Percentiles rank a stretch among this genome's conserved stretches.
Conservation (phyloP, 2,113 vertebrate genomes). For the Poeciliopsis retropinna region DNA sequence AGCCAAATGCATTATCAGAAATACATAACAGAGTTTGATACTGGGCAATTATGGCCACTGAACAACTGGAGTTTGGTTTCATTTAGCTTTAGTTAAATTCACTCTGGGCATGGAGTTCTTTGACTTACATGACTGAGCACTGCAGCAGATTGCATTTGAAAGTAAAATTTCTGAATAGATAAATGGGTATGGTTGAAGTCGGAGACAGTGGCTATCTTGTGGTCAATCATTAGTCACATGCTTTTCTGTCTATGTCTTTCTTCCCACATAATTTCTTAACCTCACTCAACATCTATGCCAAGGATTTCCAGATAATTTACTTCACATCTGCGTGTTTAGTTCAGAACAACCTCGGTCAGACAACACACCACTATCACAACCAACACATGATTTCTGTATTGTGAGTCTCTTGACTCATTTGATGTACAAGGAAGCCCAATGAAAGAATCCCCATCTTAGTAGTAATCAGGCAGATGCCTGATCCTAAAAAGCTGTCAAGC, state of each 20-base stretch:
- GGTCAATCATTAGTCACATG: constrained; percentile 67
- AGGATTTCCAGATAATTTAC: constrained; percentile 44
- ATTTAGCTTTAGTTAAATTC: neutral
- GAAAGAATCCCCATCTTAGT: constrained; percentile 36
- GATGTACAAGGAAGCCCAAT: constrained; percentile 19
- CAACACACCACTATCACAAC: constrained; percentile 6
- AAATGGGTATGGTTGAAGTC: constrained; percentile 28
- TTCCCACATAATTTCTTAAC: constrained; percentile 57
- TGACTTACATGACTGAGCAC: neutral
- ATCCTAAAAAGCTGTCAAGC: constrained; percentile 43
- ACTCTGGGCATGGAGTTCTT: neutral
- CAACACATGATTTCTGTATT: constrained; percentile 11
- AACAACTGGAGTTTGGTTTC: neutral
- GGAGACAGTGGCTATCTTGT: constrained; percentile 17
- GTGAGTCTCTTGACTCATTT: constrained; percentile 24
- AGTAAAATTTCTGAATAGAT: constrained; percentile 34
- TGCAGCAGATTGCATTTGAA: constrained; percentile 20
- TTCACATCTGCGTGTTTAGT: constrained; percentile 33
- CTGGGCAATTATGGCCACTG: neutral
- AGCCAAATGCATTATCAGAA: neutral
- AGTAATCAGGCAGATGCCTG: constrained; percentile 18
- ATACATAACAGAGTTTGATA: neutral
- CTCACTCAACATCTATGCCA: constrained; percentile 33
- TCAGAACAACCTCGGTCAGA: constrained; percentile 33
- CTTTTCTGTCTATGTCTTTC: constrained; percentile 36